phyloP scores from a whole-genome alignment of 2,888 invertebrate species.

The Phlogophora meticulosa region DNA sequence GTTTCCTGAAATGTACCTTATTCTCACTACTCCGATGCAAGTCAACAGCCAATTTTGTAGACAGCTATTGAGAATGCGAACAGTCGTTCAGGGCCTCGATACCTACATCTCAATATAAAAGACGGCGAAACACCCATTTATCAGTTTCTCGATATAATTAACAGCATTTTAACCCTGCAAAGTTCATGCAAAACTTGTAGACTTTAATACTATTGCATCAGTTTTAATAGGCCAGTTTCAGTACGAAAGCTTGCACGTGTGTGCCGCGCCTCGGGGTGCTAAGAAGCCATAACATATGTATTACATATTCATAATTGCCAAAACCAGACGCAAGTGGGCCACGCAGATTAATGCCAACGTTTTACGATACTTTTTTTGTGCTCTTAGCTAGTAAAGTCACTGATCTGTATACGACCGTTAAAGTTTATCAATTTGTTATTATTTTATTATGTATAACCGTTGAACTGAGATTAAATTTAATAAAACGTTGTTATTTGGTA shows the following conservation, averaged over 20 bases:
- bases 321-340: constrained; percentile 82
- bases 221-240: constrained; percentile 38
- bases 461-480: constrained; percentile 33
- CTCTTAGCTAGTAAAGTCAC: constrained; percentile 74
- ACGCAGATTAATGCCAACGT: constrained; percentile 74
- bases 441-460: constrained; percentile 35
- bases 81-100: background rate
- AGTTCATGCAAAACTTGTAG: constrained; percentile 22
- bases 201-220: constrained; percentile 26
- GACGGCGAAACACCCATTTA: background rate
- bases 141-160: background rate
- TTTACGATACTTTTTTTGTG: constrained; percentile 74
- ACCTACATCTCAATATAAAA: background rate
- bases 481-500: background rate
- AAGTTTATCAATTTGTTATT: constrained; percentile 52
- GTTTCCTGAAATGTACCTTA: background rate
- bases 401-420: constrained; percentile 67
- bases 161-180: constrained; percentile 6
- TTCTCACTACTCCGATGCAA: background rate
- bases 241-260: constrained; percentile 38
- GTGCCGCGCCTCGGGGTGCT: constrained; percentile 51
- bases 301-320: constrained; percentile 76
- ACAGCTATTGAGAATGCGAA: too few species aligned
- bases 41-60: background rate
- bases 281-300: constrained; percentile 59